Evolutionary conservation across 1,140 invertebrate genomes (phyloP), one percentile per base, ranked within the genome.

Genomic region (Manduca sexta): DNA sequence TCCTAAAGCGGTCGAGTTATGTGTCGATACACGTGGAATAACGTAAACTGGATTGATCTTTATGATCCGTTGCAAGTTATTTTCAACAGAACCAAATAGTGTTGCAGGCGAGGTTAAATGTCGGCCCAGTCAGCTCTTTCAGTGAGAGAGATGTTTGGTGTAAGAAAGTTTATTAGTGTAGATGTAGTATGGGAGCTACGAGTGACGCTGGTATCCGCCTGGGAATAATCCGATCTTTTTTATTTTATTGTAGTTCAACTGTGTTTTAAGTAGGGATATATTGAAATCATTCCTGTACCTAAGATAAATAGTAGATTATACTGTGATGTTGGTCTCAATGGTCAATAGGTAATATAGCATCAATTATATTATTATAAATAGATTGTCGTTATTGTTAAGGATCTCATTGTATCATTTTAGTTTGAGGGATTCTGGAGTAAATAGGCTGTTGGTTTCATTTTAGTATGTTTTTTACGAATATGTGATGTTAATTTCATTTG

Each of bases 311-410:
- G 74, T 77, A 77, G 74, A 69, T 74, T 78, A 78, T 80, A 82
- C 81, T 82, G 80, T 84, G 80, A 82, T 84, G 80, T 76, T 67
- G 80, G 80, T 81, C 80, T 80, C 80, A 75, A 78, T 64, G 74
- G 76, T 82, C 73, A 78, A 69, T 84, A 84, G 76, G 52, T 74
- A 65, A 79, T 72, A 78, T 82, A 80, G 70, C 68, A 78, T 84
- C 76, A 82, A 82, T 82, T 82, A 84, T 78, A 82, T 82, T 82
- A 84, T 79, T 74, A 79, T 75, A 74, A 74, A 80, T 81, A 84
- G 75, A 74, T 69, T 77, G 79, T 81, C 74, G 70, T 84, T 81
- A 84, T 81, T 74, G 76, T 79, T 82, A 81, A 84, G 80, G 81
- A 81, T 84, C 81, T 84, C 81, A 80, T 78, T 47, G 74, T 80